Base-by-base conservation (phyloP, 2,888 invertebrate genomes). In the Yponomeuta cagnagella region DNA sequence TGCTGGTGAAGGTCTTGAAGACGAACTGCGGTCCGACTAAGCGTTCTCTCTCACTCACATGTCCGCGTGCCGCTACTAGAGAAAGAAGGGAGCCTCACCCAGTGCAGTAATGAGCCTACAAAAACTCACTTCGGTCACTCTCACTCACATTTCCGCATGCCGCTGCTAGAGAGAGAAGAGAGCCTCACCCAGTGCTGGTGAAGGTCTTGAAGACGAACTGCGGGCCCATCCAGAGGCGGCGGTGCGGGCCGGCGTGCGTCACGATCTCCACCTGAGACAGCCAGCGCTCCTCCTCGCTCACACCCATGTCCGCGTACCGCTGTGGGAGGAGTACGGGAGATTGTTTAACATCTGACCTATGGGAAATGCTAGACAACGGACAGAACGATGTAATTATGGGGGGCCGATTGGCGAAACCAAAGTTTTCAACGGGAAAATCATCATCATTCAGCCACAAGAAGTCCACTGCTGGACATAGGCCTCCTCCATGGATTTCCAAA, bases 141-240 rank as follows among this genome's bases (percentile, higher is more conserved):
- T 69, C 66, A 31, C 48, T 0, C 52, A 6, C 33, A 68, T 4
- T 66, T 12, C 63, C 43, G 1, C 43, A 8, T 43, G 6, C 8
- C 1, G 43, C 6, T 43, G 8, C 43, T 43, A 43, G 8, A 43
- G 43, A 37, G n/a, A 0, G 23, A 15, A 15, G 48, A 15, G 10
- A 68, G 68, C 82, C 91, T 84, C 81, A 96, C 96, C 96, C 96
- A 79, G 94, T 95, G 70, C 94, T 94, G 79, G 95, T 96, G 83
- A 97, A 98, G 10, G 97, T 97, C 90, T 98, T 98, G 90, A 99
- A 99, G 48, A 97, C 96, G 86, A 99, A 99, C 92, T 99, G 99
- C n/a, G 99, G 99, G 10, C 99, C 99, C 98, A 99, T 99, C 99
- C 99, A 99, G 37, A 99, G 94, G 33, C 98, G 93, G 68, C 97